phyloP scores from a whole-genome alignment of 2,797 vertebrate species.

The Neomorphus geoffroyi region DNA sequence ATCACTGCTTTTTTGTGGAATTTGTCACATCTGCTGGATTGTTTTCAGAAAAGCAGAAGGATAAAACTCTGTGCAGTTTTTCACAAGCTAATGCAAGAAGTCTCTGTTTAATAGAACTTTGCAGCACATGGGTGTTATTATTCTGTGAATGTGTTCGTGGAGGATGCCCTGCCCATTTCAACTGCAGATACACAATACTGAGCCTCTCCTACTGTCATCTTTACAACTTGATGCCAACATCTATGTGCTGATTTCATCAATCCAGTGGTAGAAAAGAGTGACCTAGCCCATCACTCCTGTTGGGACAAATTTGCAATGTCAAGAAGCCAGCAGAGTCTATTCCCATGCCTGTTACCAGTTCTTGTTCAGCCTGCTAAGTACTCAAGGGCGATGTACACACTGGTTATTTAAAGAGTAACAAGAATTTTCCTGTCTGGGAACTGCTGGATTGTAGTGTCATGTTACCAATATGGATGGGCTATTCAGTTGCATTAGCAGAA shows the following conservation, averaged over 20 bases:
- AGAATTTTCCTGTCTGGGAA: background rate
- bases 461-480: background rate
- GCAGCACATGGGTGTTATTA: background rate
- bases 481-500: background rate
- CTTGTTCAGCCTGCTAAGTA: background rate
- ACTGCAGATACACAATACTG: background rate
- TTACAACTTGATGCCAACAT: background rate
- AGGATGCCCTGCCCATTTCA: background rate
- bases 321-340: background rate
- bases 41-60: background rate
- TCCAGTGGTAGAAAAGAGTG: background rate
- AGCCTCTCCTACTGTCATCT: background rate
- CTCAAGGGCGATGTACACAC: background rate
- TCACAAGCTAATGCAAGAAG: background rate
- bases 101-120: background rate
- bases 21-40: background rate
- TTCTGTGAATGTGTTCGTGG: background rate
- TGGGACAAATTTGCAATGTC: background rate
- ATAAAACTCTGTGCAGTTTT: background rate
- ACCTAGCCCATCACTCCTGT: background rate
- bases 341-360: background rate
- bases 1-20: background rate
- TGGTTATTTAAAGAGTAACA: background rate
- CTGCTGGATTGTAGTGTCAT: background rate
- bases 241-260: background rate